phyloP scores from a whole-genome alignment of 2,797 vertebrate species.

The Ctenosaura bakeri region DNA sequence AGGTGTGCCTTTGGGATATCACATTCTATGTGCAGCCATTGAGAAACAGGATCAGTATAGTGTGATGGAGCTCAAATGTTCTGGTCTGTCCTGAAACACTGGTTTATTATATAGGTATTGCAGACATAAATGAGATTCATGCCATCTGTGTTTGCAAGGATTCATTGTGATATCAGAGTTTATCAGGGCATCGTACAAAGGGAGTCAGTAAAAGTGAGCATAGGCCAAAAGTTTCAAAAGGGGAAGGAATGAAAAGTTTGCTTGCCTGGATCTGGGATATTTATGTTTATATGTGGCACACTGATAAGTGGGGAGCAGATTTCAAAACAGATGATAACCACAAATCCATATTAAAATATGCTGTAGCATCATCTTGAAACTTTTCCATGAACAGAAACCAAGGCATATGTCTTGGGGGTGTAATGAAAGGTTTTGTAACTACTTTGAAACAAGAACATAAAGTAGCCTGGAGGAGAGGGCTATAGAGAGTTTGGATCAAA shows the following conservation, averaged over 20 bases:
- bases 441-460: slow-evolving; percentile 80
- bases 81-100: background rate
- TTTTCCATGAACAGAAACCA: slow-evolving; percentile 70
- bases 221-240: background rate
- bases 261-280: background rate
- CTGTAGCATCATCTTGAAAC: slow-evolving; percentile 63
- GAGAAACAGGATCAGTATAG: background rate
- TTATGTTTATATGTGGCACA: background rate
- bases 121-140: background rate
- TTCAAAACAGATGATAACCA: background rate
- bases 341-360: slow-evolving; percentile 64
- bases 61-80: background rate
- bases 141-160: background rate
- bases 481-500: slow-evolving; percentile 75
- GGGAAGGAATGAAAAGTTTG: background rate
- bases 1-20: background rate
- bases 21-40: background rate
- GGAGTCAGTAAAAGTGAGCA: background rate
- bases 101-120: background rate
- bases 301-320: background rate
- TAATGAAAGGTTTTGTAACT: slow-evolving; percentile 77
- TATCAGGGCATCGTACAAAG: background rate
- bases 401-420: slow-evolving; percentile 77
- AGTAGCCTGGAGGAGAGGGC: slow-evolving; percentile 75
- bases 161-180: background rate